Base-by-base conservation (phyloP, 1,140 invertebrate genomes). In the Drosophila lowei region DNA sequence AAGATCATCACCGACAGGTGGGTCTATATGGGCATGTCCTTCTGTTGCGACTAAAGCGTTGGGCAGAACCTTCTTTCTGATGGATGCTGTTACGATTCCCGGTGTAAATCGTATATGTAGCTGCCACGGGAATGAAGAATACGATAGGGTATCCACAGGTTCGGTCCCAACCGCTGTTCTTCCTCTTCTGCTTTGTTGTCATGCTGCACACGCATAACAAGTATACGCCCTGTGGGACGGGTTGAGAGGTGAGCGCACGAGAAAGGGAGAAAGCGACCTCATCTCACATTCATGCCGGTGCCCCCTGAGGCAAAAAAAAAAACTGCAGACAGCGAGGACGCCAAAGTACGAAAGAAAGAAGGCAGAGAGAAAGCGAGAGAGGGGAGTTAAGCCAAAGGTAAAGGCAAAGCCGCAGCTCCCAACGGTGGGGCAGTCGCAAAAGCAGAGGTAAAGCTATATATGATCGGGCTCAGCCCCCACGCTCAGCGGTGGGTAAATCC, bases 401-500 rank as follows among this genome's bases (percentile, higher is more conserved):
- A 25, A 30, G 7, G 28, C 28, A 30, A 30, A 30, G 7, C 9
- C 9, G 30, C 30, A 34, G 30, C 3, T 9, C 9, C 30, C 30
- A 34, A 9, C 9, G 30, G 30, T 34, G 30, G 30, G 30, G 9
- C 9, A 34, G 8, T 34, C 8, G 30, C 30, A 34, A 1, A 34
- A 34, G 30, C 9, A 34, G 30, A 3, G 30, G 9, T 34, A 62
- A 61, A 72, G 18, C 46, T 59, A 43, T 57, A 44, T 48, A 62
- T 56, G 48, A 72, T 58, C 56, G 61, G 64, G 72, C 66, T 81
- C 49, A 66, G 47, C 66, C 55, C 55, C 56, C 46, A 3, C 8
- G 70, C 76, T 65, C 76, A 57, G 52, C 58, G 48, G 49, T 58
- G 46, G 48, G 50, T 76, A 76, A 86, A 81, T 73, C 65, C 62